These are phyloP conservation scores for Neoaliturus tenellus DNA, from an alignment of 2,888 invertebrate genomes.

Conservation along the genomic window DNA sequence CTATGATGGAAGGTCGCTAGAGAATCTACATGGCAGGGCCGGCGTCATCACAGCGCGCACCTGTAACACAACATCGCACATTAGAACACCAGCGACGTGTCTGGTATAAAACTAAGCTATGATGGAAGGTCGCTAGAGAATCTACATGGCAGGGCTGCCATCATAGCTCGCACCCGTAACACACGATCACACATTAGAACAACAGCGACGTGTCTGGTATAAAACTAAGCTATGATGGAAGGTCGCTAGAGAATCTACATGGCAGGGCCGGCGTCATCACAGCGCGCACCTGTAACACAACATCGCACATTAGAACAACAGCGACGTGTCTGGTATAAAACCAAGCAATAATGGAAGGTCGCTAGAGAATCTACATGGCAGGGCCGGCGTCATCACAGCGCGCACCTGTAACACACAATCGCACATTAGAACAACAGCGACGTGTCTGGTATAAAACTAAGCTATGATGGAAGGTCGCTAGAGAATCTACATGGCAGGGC, in stretches of 20 bases:
- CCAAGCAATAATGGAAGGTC: conserved; percentile 44
- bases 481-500: conserved; percentile 41
- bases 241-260: conserved; percentile 47
- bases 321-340: too few species aligned
- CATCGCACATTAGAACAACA: not conserved
- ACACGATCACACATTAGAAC: too few species aligned
- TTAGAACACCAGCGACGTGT: conserved; percentile 19
- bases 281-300: conserved; percentile 31
- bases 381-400: conserved; percentile 38
- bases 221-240: conserved; percentile 49
- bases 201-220: too few species aligned
- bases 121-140: conserved; percentile 48
- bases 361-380: conserved; percentile 49
- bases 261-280: conserved; percentile 47
- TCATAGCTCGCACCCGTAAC: too few species aligned
- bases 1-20: conserved; percentile 48
- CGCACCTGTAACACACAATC: too few species aligned
- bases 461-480: conserved; percentile 44
- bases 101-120: conserved; percentile 51
- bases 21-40: conserved; percentile 48
- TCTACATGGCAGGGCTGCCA: conserved; percentile 46
- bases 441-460: conserved; percentile 53
- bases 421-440: too few species aligned
- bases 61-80: conserved; percentile 9
- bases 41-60: conserved; percentile 39